Conservation (phyloP, 1,140 invertebrate species). For the Cotesia chilonis region DNA sequence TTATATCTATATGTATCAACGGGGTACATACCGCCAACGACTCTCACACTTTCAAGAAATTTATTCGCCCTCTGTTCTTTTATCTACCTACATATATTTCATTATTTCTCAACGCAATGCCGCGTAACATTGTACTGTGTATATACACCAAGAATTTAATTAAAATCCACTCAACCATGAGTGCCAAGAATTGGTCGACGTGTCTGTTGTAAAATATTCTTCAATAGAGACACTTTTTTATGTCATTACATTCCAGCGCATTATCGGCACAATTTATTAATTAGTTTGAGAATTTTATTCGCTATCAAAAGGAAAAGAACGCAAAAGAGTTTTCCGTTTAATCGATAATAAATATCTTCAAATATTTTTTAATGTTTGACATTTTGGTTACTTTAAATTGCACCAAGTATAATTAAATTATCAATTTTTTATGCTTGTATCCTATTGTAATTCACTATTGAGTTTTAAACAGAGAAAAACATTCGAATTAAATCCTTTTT, state of each 20-base stretch:
- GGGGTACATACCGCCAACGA: neutral
- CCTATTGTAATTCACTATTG: too few relatives aligned
- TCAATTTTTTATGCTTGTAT: too few relatives aligned
- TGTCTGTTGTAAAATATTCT: conserved; percentile 1
- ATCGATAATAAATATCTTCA: too few relatives aligned
- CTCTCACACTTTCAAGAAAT: conserved; percentile 15
- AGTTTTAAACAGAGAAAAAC: too few relatives aligned
- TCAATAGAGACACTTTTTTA: neutral
- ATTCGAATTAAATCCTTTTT: too few relatives aligned
- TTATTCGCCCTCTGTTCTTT: conserved; percentile 6
- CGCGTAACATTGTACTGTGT: conserved; percentile 36
- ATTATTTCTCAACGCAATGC: conserved; percentile 34
- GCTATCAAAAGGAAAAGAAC: too few relatives aligned
- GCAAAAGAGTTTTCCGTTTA: too few relatives aligned
- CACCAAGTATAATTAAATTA: too few relatives aligned
- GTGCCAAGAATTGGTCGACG: conserved; percentile 6
- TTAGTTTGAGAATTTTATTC: too few relatives aligned
- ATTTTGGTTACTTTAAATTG: too few relatives aligned
- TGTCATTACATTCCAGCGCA: conserved; percentile 4
- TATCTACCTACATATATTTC: conserved; percentile 28
- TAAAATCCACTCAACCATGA: conserved; percentile 42
- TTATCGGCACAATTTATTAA: too few relatives aligned
- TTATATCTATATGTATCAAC: neutral
- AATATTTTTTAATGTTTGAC: too few relatives aligned
- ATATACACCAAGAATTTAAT: conserved; percentile 49